Evolutionary conservation across 2,113 vertebrate genomes (phyloP), one percentile per base, ranked within the genome.

Genomic region (Megaleporinus macrocephalus): DNA sequence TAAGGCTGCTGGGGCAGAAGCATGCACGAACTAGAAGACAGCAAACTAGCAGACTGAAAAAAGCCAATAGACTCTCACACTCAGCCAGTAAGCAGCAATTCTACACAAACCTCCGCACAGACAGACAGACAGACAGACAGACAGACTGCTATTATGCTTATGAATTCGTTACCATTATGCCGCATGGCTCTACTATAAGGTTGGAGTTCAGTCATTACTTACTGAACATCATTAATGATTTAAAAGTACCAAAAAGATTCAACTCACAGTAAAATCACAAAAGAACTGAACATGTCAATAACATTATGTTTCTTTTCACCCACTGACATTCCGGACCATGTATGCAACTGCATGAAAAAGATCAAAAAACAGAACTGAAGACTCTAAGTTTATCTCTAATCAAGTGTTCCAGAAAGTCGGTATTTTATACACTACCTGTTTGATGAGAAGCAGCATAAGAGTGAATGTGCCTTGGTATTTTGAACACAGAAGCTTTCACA

Each of bases 371-470:
- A 18, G 22, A 73, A 30, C 41, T 68, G 44, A 33, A 27, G 36
- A 41, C 74, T 62, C 36, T 63, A 47, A 24, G 22, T 27, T 9
- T 44, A 44, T 26, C 20, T 20, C 57, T 16, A 36, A 70, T 70
- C 66, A 70, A 70, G 66, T 70, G 9, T 44, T 44, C 36, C 33
- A 70, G 66, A 41, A 41, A n/a, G 66, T n/a, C 68, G 47, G 29
- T 18, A 30, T 47, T 24, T 57, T 57, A 27, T 41, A 68, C 22
- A 53, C 51, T 59, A 79, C 78, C 33, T 55, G 65, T 70, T 24
- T 70, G 65, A 79, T 70, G 47, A 55, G 63, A 70, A 78, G 76
- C 76, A 55, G 14, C 65, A 68, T 68, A 12, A 68, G 18, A 68
- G 65, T 33, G 27, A 36, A 68, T 36, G 20, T 68, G 65, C 30